Conservation (phyloP, 2,113 vertebrate genomes). For the Prochilodus magdalenae region DNA sequence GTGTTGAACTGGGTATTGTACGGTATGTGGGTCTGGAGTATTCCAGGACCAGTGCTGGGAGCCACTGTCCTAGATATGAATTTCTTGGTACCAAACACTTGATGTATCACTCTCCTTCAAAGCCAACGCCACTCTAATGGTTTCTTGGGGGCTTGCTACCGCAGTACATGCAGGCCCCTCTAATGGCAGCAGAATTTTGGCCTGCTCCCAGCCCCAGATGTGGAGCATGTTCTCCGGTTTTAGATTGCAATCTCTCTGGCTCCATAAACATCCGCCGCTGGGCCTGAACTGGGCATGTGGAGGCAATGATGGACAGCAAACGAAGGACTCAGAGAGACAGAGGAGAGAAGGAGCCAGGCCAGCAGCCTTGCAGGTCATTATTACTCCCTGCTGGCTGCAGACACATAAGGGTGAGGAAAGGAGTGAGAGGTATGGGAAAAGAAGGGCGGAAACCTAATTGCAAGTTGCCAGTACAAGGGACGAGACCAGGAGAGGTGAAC, state of each 20-base stretch:
- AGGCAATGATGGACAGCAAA: slow-evolving; percentile 22
- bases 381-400: slow-evolving; percentile 28
- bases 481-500: not conserved
- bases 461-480: slow-evolving; percentile 1
- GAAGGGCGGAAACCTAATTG: slow-evolving; percentile 27
- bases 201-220: slow-evolving; percentile 11
- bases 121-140: not conserved
- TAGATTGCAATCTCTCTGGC: slow-evolving; percentile 17
- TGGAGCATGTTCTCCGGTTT: not conserved
- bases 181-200: slow-evolving; percentile 12
- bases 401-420: not conserved
- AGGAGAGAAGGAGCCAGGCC: not conserved
- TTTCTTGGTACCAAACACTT: not conserved
- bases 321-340: slow-evolving; percentile 5
- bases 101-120: not conserved
- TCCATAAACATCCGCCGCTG: slow-evolving; percentile 22
- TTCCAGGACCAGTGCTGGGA: not conserved
- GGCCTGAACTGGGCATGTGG: slow-evolving; percentile 3
- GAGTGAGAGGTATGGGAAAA: not conserved
- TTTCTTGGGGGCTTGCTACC: not conserved
- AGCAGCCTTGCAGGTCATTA: slow-evolving; percentile 27
- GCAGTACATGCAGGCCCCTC: not conserved
- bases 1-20: not conserved
- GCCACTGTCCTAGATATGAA: not conserved
- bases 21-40: no score